Conservation (phyloP, 2,888 invertebrate species). For the Meiosimyza platycephala region DNA sequence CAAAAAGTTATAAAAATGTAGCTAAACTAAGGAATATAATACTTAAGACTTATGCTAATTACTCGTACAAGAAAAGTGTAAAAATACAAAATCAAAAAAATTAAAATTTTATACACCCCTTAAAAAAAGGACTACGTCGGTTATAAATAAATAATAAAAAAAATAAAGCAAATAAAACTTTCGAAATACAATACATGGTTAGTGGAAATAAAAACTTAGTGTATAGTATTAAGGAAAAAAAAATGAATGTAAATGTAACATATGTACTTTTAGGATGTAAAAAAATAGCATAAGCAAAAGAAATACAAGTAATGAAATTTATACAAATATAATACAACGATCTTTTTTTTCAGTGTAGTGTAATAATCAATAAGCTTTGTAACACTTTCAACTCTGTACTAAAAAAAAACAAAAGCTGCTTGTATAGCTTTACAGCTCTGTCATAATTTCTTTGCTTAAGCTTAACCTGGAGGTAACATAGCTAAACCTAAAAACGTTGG, state of each 20-base stretch:
- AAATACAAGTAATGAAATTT: too few species aligned
- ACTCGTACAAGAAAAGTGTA: neutral
- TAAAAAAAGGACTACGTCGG: neutral
- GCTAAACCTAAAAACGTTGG: too few species aligned
- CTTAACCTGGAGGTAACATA: too few species aligned
- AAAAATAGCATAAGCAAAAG: too few species aligned
- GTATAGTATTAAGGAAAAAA: neutral
- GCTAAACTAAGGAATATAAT: neutral
- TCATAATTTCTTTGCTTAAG: too few species aligned
- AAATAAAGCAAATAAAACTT: slow-evolving; percentile 26
- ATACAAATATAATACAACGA: too few species aligned
- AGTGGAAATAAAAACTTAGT: slow-evolving; percentile 36
- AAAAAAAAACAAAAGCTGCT: too few species aligned
- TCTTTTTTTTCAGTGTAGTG: too few species aligned
- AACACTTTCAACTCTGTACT: too few species aligned
- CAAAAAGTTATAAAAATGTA: slow-evolving; percentile 13
- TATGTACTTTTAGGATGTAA: too few species aligned
- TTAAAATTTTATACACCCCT: neutral
- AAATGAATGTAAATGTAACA: neutral
- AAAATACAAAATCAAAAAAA: slow-evolving; percentile 9
- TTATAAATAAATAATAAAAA: neutral
- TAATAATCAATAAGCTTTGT: too few species aligned
- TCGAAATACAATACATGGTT: slow-evolving; percentile 42
- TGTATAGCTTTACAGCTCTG: too few species aligned
- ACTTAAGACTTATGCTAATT: neutral